Percentiles rank a stretch among this genome's conserved stretches.
Conservation (phyloP, 2,113 vertebrate species). For the Bambusicola thoracicus region DNA sequence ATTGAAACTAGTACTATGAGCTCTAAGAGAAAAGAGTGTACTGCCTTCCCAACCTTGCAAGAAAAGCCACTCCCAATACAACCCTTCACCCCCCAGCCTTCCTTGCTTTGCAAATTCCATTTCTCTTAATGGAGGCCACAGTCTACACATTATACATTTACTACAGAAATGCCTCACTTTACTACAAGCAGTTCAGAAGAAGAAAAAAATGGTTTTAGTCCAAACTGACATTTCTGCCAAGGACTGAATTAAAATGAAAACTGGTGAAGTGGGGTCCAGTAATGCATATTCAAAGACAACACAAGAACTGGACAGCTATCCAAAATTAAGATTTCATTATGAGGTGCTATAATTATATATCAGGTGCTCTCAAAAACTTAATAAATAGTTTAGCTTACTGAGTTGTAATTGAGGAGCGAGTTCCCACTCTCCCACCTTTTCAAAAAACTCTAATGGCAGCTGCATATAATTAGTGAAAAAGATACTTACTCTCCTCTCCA, state of each 20-base stretch:
- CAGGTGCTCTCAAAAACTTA: neutral
- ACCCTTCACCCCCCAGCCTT: accelerated
- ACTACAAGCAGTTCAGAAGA: neutral
- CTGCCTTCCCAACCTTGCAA: neutral
- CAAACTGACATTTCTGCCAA: neutral
- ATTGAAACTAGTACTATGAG: neutral
- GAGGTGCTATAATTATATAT: neutral
- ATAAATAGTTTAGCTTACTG: too few species aligned
- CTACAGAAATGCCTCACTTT: neutral
- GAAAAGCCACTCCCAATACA: neutral
- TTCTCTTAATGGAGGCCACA: neutral
- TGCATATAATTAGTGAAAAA: neutral
- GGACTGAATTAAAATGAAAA: neutral
- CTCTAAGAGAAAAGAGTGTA: neutral
- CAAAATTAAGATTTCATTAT: neutral
- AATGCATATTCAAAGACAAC: neutral
- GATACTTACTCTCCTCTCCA: conserved; percentile 93
- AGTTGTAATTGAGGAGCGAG: neutral
- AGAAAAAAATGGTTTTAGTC: accelerated
- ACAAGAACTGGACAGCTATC: neutral
- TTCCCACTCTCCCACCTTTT: too few species aligned
- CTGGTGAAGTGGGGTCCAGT: neutral
- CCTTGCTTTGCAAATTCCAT: neutral
- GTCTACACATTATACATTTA: neutral
- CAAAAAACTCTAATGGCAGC: neutral